Base-by-base conservation (phyloP, 2,888 invertebrate species). In the Amorpha juglandis region DNA sequence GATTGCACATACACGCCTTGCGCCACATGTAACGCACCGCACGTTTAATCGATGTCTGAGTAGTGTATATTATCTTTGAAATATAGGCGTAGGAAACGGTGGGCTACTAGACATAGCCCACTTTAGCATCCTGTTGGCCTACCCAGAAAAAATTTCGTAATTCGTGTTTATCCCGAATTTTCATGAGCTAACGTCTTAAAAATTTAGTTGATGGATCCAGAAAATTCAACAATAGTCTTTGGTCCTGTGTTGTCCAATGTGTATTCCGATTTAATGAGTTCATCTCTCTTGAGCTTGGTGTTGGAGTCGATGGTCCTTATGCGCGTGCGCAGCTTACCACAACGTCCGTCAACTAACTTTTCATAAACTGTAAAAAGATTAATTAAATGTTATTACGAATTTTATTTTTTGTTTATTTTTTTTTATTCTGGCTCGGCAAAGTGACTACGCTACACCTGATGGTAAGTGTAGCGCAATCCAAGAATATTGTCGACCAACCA, bases 321-420 rank as follows among this genome's bases (percentile, higher is more conserved):
- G 65, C 90, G 86, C 0, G 89, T 91, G 12, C 91, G 89, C n/a
- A 93, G 78, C 68, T 80, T 84, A 12, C 92, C 87, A 72, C 93
- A 93, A 1, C 89, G 87, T 1, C 93, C 92, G 62, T 92, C 91
- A 19, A 85, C 74, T 7, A 92, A 73, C 70, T 89, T 92, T 73
- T 91, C 90, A 72, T 84, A 93, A 19, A 83, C 92, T 92, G 88
- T 12, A 88, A 11, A 47, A 64, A 45, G 6, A 38, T 27, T 19
- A 27, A 47, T 45, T 0, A 11, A 45, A 9, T 11, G 42, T 42
- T 42, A 42, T 42, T 42, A 42, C 2, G 2, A 7, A 2, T 42
- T 2, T 6, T 42, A 42, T 6, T 42, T 42, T 42, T n/a, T n/a
- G n/a, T n/a, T n/a, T n/a, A n/a, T n/a, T n/a, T n/a, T n/a, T n/a